These are phyloP conservation scores for Drosophila setifemur DNA, from an alignment of 1,140 invertebrate genomes.

Conservation along the genomic window DNA sequence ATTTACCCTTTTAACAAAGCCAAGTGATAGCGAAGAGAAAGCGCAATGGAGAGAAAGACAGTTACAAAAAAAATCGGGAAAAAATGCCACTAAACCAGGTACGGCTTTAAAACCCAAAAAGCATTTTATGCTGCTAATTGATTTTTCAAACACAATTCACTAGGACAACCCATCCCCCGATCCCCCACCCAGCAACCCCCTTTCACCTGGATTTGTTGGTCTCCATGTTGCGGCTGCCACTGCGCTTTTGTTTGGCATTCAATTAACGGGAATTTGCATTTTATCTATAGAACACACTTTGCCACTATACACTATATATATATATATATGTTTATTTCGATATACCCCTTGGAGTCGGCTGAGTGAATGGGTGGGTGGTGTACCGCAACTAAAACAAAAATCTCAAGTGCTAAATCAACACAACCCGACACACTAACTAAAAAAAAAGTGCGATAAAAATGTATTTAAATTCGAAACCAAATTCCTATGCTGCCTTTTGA, in stretches of 20 bases:
- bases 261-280: slow-evolving; percentile 74
- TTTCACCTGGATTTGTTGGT: not conserved
- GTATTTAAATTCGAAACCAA: not conserved
- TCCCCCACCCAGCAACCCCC: not conserved
- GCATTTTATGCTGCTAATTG: slow-evolving; percentile 73
- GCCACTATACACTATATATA: slow-evolving; percentile 24
- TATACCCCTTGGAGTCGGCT: not conserved
- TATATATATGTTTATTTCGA: not conserved
- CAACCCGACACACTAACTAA: not conserved
- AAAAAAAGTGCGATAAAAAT: slow-evolving; percentile 4
- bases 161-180: no score
- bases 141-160: slow-evolving; percentile 67
- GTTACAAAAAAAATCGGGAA: slow-evolving; percentile 30
- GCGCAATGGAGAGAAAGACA: slow-evolving; percentile 8
- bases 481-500: slow-evolving; percentile 12
- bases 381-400: slow-evolving; percentile 25
- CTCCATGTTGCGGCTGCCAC: slow-evolving; percentile 29
- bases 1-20: slow-evolving; percentile 24
- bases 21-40: not conserved
- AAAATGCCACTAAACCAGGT: not conserved
- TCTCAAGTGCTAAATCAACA: slow-evolving; percentile 39
- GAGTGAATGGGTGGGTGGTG: slow-evolving; percentile 5
- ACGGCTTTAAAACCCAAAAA: slow-evolving; percentile 41
- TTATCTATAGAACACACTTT: slow-evolving; percentile 50
- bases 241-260: slow-evolving; percentile 68